These are phyloP conservation scores for Lepidonotus clava DNA, from an alignment of 2,888 invertebrate species.

Conservation along the genomic window DNA sequence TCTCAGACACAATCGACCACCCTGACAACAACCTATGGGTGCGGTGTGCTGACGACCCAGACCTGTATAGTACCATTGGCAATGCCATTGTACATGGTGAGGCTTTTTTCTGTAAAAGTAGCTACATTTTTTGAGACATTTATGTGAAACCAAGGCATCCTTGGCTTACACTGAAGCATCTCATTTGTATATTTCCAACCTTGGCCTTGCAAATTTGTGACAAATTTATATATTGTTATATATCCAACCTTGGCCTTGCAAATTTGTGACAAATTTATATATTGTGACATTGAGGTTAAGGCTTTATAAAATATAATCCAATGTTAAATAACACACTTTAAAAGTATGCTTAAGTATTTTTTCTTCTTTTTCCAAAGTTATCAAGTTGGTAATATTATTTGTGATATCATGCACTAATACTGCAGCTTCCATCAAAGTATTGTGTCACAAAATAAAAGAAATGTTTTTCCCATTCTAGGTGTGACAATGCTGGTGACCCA, in stretches of 20 bases:
- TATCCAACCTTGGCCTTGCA: too few relatives aligned
- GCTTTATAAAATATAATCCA: neutral
- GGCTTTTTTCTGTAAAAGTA: too few relatives aligned
- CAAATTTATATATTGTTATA: too few relatives aligned
- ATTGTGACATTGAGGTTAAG: too few relatives aligned
- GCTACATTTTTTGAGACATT: too few relatives aligned
- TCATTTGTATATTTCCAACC: too few relatives aligned
- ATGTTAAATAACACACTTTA: neutral
- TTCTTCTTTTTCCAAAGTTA: neutral
- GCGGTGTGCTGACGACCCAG: constrained; percentile 75
- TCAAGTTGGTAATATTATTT: neutral
- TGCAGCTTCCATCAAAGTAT: too few relatives aligned
- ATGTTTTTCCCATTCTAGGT: constrained; percentile 67
- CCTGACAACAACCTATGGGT: constrained; percentile 77
- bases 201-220: too few relatives aligned
- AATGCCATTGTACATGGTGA: constrained; percentile 78
- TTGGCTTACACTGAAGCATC: neutral
- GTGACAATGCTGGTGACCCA: constrained; percentile 76
- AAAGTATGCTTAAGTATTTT: neutral
- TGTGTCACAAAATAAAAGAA: neutral
- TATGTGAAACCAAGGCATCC: too few relatives aligned
- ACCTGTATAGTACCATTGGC: constrained; percentile 72
- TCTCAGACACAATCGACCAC: constrained; percentile 66
- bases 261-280: too few relatives aligned
- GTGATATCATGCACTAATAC: too few relatives aligned